These are phyloP conservation scores for Acleris cristana DNA, from an alignment of 2,888 invertebrate genomes.

Conservation along the genomic window DNA sequence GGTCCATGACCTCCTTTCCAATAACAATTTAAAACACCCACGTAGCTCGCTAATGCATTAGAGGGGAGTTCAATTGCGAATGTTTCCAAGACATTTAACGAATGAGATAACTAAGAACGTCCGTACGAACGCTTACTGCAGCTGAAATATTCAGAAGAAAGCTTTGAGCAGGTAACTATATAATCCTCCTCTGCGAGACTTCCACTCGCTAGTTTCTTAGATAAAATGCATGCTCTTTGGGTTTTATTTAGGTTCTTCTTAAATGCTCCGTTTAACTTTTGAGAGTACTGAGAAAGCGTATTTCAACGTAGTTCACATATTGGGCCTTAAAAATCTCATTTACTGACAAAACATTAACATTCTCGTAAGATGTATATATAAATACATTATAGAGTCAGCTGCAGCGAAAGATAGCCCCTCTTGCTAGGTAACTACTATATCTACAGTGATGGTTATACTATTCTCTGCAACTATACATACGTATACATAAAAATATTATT, in stretches of 20 bases:
- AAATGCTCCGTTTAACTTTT: neutral
- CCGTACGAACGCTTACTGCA: conserved; percentile 36
- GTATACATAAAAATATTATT: too few relatives aligned
- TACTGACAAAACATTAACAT: too few relatives aligned
- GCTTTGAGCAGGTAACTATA: conserved; percentile 37
- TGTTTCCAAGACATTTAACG: conserved; percentile 39
- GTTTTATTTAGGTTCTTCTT: conserved; percentile 10
- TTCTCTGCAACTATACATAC: too few relatives aligned
- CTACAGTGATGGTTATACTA: too few relatives aligned
- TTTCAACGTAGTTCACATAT: too few relatives aligned
- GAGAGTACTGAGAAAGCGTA: neutral
- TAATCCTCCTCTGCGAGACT: conserved; percentile 26
- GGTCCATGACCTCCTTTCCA: neutral
- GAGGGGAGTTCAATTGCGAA: conserved; percentile 35
- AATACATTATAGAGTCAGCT: too few relatives aligned
- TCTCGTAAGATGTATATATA: too few relatives aligned
- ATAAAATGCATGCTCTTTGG: conserved; percentile 27
- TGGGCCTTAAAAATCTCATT: too few relatives aligned
- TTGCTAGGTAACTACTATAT: too few relatives aligned
- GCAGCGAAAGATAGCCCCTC: too few relatives aligned
- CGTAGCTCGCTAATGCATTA: conserved; percentile 26
- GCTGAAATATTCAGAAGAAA: conserved; percentile 38
- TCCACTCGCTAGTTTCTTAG: conserved; percentile 30
- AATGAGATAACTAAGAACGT: conserved; percentile 37
- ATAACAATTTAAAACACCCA: conserved; percentile 19